Conservation (phyloP, 2,888 invertebrate species). For the Micoletzkya japonica region DNA sequence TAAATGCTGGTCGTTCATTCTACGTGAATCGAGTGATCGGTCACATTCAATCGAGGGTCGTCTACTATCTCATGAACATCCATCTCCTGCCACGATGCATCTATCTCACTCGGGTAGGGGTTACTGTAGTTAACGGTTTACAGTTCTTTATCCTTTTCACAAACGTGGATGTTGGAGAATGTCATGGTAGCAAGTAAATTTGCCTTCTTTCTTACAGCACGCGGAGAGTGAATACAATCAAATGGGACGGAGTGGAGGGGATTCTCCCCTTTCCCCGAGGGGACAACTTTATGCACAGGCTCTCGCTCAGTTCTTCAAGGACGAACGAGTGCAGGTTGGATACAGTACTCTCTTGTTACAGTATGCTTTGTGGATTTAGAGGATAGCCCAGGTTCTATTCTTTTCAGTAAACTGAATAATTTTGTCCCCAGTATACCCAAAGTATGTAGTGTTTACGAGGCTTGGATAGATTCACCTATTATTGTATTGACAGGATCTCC, state of each 20-base stretch:
- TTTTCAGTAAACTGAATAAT: too few relatives aligned
- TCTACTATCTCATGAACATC: slow-evolving; percentile 98
- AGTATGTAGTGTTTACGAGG: too few relatives aligned
- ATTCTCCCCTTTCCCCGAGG: slow-evolving; percentile 81
- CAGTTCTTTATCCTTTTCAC: background rate
- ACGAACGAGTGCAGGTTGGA: slow-evolving; percentile 76
- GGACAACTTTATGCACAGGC: slow-evolving; percentile 67
- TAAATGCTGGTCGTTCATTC: slow-evolving; percentile 68
- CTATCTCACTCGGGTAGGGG: slow-evolving; percentile 84
- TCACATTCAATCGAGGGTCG: slow-evolving; percentile 92
- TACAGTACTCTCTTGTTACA: too few relatives aligned
- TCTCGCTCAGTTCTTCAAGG: slow-evolving; percentile 44
- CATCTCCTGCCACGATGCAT: slow-evolving; percentile 95
- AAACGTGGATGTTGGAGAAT: background rate
- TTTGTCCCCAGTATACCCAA: too few relatives aligned
- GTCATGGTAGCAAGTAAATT: background rate
- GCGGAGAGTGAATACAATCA: slow-evolving; percentile 93
- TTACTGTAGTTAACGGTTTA: background rate
- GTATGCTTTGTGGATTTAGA: too few relatives aligned
- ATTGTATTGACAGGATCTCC: too few relatives aligned
- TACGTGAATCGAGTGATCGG: slow-evolving; percentile 70
- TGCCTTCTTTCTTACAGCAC: slow-evolving; percentile 72
- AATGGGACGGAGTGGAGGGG: slow-evolving; percentile 90
- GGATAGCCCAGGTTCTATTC: too few relatives aligned
- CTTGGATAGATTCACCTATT: too few relatives aligned